Evolutionary conservation across 1,140 invertebrate genomes (phyloP).

Genomic region (Ips typographus): DNA sequence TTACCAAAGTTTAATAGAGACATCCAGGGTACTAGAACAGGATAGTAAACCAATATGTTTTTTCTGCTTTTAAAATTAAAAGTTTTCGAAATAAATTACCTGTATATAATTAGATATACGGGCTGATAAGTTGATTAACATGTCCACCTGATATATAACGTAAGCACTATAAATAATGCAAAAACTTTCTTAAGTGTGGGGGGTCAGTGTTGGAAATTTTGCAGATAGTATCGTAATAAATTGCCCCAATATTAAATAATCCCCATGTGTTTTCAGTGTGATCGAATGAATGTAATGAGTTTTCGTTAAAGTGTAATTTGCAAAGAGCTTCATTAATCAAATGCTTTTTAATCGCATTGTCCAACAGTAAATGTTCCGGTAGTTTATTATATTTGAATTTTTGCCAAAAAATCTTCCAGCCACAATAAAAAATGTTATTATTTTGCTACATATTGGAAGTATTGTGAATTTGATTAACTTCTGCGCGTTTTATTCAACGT

Average conservation of each 20-base stretch:
- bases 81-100: conserved; percentile 14
- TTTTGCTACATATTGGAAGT: too few species aligned
- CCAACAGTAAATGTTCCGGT: background rate
- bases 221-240: conserved; percentile 3
- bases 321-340: background rate
- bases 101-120: conserved; percentile 20
- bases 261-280: background rate
- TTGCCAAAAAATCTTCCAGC: background rate
- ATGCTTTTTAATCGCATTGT: background rate
- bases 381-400: background rate
- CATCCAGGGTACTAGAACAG: too few species aligned
- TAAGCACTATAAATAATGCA: conserved; percentile 20
- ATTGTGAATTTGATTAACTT: too few species aligned
- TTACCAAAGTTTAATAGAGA: too few species aligned
- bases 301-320: background rate
- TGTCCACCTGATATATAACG: conserved; percentile 11
- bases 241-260: background rate
- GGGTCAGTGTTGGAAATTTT: background rate
- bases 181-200: conserved; percentile 4
- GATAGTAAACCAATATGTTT: too few species aligned
- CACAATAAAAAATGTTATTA: too few species aligned
- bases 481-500: too few species aligned
- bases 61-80: background rate
- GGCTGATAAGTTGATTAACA: conserved; percentile 20
- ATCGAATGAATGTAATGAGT: background rate